Base-by-base conservation (phyloP, 2,797 vertebrate species). In the Thripadectes ignobilis region DNA sequence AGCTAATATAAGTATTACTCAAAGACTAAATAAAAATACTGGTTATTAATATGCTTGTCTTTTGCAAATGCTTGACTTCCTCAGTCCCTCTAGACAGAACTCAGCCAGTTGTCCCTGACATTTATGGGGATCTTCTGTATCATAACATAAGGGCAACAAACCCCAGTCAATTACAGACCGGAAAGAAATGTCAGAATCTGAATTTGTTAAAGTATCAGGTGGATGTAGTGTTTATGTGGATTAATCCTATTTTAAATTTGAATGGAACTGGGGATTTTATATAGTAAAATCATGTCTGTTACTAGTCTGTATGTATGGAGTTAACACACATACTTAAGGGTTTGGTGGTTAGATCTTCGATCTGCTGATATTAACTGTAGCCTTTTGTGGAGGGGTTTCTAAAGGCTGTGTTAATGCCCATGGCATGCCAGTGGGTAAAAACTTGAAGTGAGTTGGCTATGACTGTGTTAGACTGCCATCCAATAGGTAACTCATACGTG, bases 261-360 rank as follows among this genome's bases (percentile, higher is more conserved):
- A 52, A 7, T 65, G 30, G 12, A 65, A 67, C 68, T 4, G 2
- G 21, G 6, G 7, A 46, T 58, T 82, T 87, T 71, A 8, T 67
- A 16, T 34, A 38, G 27, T 10, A 7, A 15, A 54, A 19, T 48
- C 6, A 20, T n/a, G 10, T 52, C 19, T 1, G 0, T 81, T 69
- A 29, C 18, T 85, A n/a, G 18, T 39, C n/a, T 58, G 1, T 51
- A 39, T 80, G 9, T 32, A 24, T 57, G 19, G 57, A 83, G 39
- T 62, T 76, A 55, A 36, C 17, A 15, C 51, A 14, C 19, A 16
- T 15, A 12, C 6, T 67, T 51, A 38, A 55, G 12, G 13, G 19
- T 66, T 63, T 84, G 14, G 59, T 89, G 43, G 8, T 26, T 68
- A 63, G 43, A 17, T 74, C 36, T 80, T 76, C 59, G 13, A 12